phyloP scores from a whole-genome alignment of 2,888 invertebrate species.

The Sesia bembeciformis region DNA sequence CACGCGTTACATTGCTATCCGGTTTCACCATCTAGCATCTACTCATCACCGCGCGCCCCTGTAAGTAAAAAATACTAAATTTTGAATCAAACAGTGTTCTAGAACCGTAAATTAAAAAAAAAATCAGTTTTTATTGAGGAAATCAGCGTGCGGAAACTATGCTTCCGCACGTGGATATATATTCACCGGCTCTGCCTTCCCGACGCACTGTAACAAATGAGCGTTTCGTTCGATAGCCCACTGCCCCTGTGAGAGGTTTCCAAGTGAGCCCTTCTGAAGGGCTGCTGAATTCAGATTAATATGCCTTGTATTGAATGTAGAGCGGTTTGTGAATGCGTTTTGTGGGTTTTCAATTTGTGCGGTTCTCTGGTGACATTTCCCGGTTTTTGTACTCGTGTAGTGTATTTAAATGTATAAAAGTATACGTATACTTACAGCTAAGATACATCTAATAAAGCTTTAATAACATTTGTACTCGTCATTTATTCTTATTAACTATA shows the following conservation, averaged over 20 bases:
- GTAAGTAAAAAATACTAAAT: slow-evolving; percentile 39
- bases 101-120: slow-evolving; percentile 9
- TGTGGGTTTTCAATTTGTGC: not conserved
- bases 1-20: slow-evolving; percentile 39
- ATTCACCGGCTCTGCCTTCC: slow-evolving; percentile 32
- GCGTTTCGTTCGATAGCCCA: slow-evolving; percentile 71
- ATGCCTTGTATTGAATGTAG: slow-evolving; percentile 24
- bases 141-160: slow-evolving; percentile 20
- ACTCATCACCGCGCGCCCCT: slow-evolving; percentile 64
- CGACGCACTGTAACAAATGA: slow-evolving; percentile 60
- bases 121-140: not conserved
- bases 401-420: too few relatives aligned
- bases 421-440: too few relatives aligned
- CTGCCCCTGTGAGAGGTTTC: slow-evolving; percentile 69
- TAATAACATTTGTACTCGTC: too few relatives aligned
- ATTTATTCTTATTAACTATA: too few relatives aligned
- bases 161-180: slow-evolving; percentile 61
- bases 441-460: too few relatives aligned
- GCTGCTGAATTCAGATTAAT: slow-evolving; percentile 46
- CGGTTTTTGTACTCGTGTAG: too few relatives aligned
- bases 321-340: slow-evolving; percentile 14
- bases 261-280: slow-evolving; percentile 50
- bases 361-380: too few relatives aligned
- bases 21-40: slow-evolving; percentile 27
- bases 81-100: not conserved